Evolutionary conservation across 2,113 vertebrate species (phyloP), one percentile per base, ranked within the genome.

Genomic region (Seriola rivoliana): DNA sequence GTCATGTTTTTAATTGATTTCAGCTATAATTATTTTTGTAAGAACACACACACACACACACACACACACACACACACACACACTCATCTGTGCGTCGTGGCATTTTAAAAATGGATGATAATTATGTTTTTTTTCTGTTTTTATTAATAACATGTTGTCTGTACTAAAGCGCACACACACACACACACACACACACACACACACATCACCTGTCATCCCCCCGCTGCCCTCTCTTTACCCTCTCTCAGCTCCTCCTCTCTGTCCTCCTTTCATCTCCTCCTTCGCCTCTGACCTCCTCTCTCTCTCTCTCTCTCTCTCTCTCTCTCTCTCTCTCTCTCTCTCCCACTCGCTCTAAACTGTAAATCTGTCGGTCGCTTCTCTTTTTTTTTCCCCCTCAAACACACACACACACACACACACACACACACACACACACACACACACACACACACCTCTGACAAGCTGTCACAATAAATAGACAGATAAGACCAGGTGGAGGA

Each of bases 131-230:
- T 36, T 66, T 52, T 36, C 76, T 74, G 88, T 92, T 93, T 91
- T 90, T 84, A 90, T 89, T 91, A 91, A 93, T 93, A 88, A 93
- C 77, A 94, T 80, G 87, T 87, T 93, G 93, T 92, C 92, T 80
- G 80, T 23, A n/a, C 42, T 70, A 72, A 23, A 38, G 64, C 67
- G 66, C 74, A 74, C 50, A 50, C 77, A 42, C 40, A 36, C 34
- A 36, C 34, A 72, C 78, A 57, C 82, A 81, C 75, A 54, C 65
- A 65, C 71, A 65, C 71, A 71, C 60, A 71, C 38, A 90, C 78
- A 89, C 84, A 71, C 75, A 52, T 87, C 87, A 88, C 88, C 87
- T 78, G 87, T 89, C 87, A 90, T 60, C 82, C 85, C 85, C 83
- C 63, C 65, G n/a, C 90, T 91, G 88, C 80, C 89, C 92, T 90